Conservation (phyloP, 1,140 invertebrate species). For the Bombus impatiens region DNA sequence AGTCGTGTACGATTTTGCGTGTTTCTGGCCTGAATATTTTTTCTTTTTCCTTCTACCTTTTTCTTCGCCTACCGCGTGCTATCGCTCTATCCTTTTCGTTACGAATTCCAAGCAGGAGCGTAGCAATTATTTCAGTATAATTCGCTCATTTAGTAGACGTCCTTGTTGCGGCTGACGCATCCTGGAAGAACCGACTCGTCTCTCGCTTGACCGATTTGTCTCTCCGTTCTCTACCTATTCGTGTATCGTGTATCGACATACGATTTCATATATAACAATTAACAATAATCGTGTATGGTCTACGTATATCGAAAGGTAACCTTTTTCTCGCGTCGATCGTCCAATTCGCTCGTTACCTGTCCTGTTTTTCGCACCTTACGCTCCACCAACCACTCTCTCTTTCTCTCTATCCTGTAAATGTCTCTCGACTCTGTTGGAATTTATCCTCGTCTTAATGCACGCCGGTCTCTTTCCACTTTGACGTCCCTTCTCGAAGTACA, state of each 20-base stretch:
- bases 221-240: conserved; percentile 42
- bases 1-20: too few relatives aligned
- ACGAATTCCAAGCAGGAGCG: conserved; percentile 56
- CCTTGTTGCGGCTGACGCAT: conserved; percentile 74
- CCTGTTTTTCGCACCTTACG: background rate
- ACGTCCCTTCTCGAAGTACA: background rate
- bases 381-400: background rate
- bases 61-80: background rate
- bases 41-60: background rate
- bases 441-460: background rate
- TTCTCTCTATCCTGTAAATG: background rate
- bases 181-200: conserved; percentile 64
- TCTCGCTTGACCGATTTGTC: background rate
- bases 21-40: background rate
- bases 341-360: background rate
- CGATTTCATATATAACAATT: conserved; percentile 36
- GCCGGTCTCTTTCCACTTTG: background rate
- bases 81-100: conserved; percentile 30
- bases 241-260: background rate
- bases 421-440: background rate
- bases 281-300: background rate
- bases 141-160: conserved; percentile 75
- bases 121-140: conserved; percentile 75
- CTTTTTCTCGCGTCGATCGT: background rate
- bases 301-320: background rate